Evolutionary conservation across 2,888 invertebrate species (phyloP), one percentile per base, ranked within the genome.

Genomic region (Apotomis capreana): DNA sequence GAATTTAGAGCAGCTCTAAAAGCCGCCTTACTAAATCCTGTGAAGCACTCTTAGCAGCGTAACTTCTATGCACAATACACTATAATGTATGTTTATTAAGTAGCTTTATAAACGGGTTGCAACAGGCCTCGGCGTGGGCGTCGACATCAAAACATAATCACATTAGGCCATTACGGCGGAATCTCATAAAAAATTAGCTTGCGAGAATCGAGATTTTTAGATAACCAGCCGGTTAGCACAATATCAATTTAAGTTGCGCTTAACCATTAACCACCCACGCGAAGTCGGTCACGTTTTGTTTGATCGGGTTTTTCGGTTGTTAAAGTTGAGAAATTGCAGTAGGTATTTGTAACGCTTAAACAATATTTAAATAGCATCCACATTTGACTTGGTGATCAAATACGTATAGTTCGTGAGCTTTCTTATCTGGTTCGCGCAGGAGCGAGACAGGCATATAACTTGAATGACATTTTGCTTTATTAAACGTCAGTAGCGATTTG

Each of bases 201-300:
- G 65, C 49, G 12, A 44, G 40, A 37, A 49, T 70, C 58, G 40
- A 60, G 70, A 70, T 70, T 46, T 51, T 5, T 12, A 70, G 60
- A 67, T 70, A 70, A 70, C 70, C 12, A 52, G 5, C 65, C 55
- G 46, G 65, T 67, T 57, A 36, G 49, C 60, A 67, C 60, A 61
- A 55, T 67, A 67, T 40, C 65, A 60, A 70, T 60, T 70, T 67
- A 65, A 60, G 54, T 46, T 55, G 54, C 37, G 70, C 55, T 40
- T 61, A 37, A 36, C 10, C 49, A 40, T 64, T 67, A 67, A 40
- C 37, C 70, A 52, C 70, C 70, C 70, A 70, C 70, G 65, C 37
- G 15, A 10, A 15, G 8, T 6, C 37, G 65, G 55, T 55, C 55
- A 60, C 54, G 70, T 46, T 51, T 44, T 4, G 12, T 69, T 55